A percentile compares a stretch with the other conserved stretches of the same genome.
phyloP scores from a whole-genome alignment of 2,888 invertebrate species.

The Oscheius onirici region DNA sequence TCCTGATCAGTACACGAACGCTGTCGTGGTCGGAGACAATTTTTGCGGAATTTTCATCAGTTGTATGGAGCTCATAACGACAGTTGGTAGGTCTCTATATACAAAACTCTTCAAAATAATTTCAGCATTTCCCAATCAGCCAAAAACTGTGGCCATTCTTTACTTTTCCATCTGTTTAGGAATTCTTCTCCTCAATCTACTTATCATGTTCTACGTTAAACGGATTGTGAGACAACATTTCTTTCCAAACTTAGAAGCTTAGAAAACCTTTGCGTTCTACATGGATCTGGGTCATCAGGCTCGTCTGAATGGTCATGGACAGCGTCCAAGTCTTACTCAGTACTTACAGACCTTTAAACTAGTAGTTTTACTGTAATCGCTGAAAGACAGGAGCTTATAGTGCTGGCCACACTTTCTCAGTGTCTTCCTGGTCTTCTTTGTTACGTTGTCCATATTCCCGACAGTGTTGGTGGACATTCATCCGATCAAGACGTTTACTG shows the following conservation, averaged over 20 bases:
- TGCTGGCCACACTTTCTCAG: constrained; percentile 84
- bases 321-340: constrained; percentile 4
- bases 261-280: constrained; percentile 18
- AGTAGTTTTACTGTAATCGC: background rate
- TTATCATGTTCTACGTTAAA: constrained; percentile 13
- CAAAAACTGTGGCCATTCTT: constrained; percentile 15
- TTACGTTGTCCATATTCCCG: constrained; percentile 89
- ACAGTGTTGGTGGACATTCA: constrained; percentile 80
- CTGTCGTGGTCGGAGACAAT: constrained; percentile 81
- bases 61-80: constrained; percentile 65
- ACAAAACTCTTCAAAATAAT: background rate
- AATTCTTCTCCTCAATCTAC: constrained; percentile 82
- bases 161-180: constrained; percentile 73
- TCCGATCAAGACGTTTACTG: constrained; percentile 14
- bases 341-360: constrained; percentile 14
- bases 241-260: background rate
- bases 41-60: constrained; percentile 71
- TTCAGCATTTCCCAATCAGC: constrained; percentile 16
- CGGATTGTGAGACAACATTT: background rate
- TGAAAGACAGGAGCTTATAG: constrained; percentile 36
- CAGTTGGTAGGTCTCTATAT: constrained; percentile 43
- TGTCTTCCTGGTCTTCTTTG: constrained; percentile 90
- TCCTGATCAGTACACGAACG: constrained; percentile 85
- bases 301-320: background rate
- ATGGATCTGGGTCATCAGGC: constrained; percentile 23